Evolutionary conservation across 2,888 invertebrate species (phyloP), one percentile per base, ranked within the genome.

Genomic region (Xylophagus ater): DNA sequence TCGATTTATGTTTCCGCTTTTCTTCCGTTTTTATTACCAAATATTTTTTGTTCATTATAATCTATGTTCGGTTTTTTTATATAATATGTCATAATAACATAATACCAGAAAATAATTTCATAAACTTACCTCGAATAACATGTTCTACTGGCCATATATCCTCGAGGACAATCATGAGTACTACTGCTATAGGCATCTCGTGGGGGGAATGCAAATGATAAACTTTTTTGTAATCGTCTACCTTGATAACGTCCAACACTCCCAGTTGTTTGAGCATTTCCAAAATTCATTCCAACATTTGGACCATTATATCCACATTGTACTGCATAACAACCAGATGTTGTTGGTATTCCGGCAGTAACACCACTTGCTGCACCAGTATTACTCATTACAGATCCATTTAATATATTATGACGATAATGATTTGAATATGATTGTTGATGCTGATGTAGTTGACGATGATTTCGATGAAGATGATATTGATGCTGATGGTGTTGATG

Each of bases 361-460:
- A 36, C 12, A 32, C 28, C 23, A 77, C 17, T 78, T 77, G 3
- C 75, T 57, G 15, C 76, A 76, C 53, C 76, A 74, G 18, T 73
- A 70, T 25, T 74, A 57, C 2, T 69, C 60, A 19, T 34, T 10
- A 35, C 36, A 32, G 23, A 24, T n/a, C 41, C 41, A 29, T 44
- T 44, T 26, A 44, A 32, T 42, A 40, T 39, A 39, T 45, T 45
- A 38, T 45, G 37, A 21, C 41, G 42, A 14, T 35, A 42, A 42
- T 45, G 40, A 45, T 42, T 45, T 31, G 31, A 31, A 36, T 52
- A 49, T 29, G 48, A 31, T 38, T 47, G 48, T 6, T 46, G 44
- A 25, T 49, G 47, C n/a, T 33, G 44, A 34, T 46, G 45, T 4
- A 37, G 38, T 26, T 59, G 57, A 46, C 66, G 69, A 0, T 62